Evolutionary conservation across 2,797 vertebrate genomes (phyloP).

Genomic region (Eulemur mongoz): DNA sequence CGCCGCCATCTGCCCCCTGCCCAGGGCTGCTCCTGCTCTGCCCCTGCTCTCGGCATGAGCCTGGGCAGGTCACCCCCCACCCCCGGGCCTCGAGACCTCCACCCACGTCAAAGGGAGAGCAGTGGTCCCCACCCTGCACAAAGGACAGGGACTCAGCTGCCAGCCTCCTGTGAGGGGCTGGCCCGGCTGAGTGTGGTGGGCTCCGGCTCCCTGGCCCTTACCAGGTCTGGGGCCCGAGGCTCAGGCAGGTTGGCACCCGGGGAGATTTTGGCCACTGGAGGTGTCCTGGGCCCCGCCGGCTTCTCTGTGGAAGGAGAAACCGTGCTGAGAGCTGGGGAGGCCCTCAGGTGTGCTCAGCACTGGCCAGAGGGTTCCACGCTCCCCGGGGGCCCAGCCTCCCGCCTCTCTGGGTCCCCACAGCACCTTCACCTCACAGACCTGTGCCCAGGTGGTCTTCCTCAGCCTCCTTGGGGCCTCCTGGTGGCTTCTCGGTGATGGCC

Average conservation of each 20-base stretch:
- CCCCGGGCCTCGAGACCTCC: neutral
- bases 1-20: rapidly evolving
- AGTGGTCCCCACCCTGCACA: too few relatives aligned
- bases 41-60: neutral
- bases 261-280: conserved; percentile 77
- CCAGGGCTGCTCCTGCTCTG: neutral
- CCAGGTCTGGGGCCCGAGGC: conserved; percentile 77
- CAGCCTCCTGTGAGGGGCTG: neutral
- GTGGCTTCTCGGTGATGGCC: conserved; percentile 53
- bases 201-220: conserved; percentile 52
- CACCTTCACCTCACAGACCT: conserved; percentile 62
- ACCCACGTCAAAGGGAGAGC: rapidly evolving
- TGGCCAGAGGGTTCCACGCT: rapidly evolving
- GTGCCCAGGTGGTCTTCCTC: neutral
- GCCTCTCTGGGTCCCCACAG: neutral
- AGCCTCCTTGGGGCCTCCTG: conserved; percentile 55
- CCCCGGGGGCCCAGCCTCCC: rapidly evolving
- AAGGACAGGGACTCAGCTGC: neutral
- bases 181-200: neutral
- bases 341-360: rapidly evolving
- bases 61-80: neutral
- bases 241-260: conserved; percentile 73
- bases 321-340: neutral
- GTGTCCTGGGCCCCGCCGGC: conserved; percentile 49
- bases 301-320: conserved; percentile 74